A percentile compares a stretch with the other conserved stretches of the same genome.
These are phyloP conservation scores for Rousettus madagascariensis DNA, from an alignment of 2,797 vertebrate species.

Conservation along the genomic window DNA sequence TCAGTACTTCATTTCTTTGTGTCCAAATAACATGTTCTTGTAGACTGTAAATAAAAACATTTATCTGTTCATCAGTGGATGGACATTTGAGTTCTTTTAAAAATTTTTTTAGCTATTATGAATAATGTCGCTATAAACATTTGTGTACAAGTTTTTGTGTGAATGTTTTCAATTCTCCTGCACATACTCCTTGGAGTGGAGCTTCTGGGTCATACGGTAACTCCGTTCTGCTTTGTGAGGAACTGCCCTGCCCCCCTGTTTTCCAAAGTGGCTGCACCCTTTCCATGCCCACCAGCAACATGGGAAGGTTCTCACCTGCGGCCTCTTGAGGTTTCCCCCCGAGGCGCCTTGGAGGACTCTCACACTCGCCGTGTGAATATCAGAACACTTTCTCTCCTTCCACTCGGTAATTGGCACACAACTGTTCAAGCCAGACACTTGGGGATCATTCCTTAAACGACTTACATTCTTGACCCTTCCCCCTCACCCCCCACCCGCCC, in stretches of 20 bases:
- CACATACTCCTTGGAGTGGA: background rate
- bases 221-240: background rate
- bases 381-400: background rate
- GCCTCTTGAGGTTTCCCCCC: background rate
- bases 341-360: background rate
- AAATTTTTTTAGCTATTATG: background rate
- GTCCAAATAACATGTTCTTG: background rate
- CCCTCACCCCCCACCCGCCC: background rate
- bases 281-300: background rate
- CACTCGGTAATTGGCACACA: background rate
- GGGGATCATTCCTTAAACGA: background rate
- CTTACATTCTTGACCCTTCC: background rate
- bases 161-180: background rate
- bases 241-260: background rate
- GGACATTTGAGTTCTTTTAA: background rate
- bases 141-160: background rate
- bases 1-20: background rate
- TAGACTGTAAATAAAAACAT: background rate
- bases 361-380: background rate
- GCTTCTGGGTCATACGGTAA: background rate
- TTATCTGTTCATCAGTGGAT: background rate
- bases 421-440: background rate
- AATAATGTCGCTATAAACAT: background rate
- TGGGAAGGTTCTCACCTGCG: accelerated
- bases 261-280: background rate